These are phyloP conservation scores for Agriopis leucophaearia DNA, from an alignment of 2,888 invertebrate genomes.

Conservation along the genomic window DNA sequence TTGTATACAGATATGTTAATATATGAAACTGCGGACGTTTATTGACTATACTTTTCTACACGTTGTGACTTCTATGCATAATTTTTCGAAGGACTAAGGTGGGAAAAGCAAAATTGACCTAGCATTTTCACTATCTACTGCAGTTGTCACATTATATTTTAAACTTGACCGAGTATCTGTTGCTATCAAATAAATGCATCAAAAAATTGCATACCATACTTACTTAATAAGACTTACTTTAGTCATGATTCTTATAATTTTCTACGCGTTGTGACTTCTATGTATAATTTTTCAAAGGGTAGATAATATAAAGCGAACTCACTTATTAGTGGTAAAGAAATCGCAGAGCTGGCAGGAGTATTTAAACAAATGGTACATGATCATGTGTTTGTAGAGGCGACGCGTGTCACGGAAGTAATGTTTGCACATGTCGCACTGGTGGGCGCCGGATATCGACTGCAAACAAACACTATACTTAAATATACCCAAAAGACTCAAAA, in stretches of 20 bases:
- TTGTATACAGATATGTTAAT: too few relatives aligned
- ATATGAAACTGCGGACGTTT: too few relatives aligned
- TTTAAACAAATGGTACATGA: slow-evolving; percentile 70
- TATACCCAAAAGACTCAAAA: too few relatives aligned
- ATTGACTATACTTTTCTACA: too few relatives aligned
- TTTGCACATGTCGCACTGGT: slow-evolving; percentile 79
- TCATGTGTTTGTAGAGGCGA: slow-evolving; percentile 79
- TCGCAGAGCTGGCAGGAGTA: slow-evolving; percentile 72
- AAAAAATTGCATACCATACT: neutral
- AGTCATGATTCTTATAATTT: slow-evolving; percentile 9
- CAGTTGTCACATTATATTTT: too few relatives aligned
- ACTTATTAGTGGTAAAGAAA: slow-evolving; percentile 72
- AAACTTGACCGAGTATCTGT: neutral
- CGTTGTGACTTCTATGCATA: too few relatives aligned
- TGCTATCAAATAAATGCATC: neutral
- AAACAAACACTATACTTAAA: slow-evolving; percentile 4
- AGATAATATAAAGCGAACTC: slow-evolving; percentile 19
- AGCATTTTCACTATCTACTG: too few relatives aligned
- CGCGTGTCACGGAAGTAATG: slow-evolving; percentile 66
- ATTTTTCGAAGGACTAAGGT: too few relatives aligned
- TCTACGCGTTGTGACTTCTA: too few relatives aligned
- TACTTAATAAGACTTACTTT: neutral
- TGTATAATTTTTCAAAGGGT: too few relatives aligned
- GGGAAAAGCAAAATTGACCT: neutral
- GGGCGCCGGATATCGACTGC: slow-evolving; percentile 64